Base-by-base conservation (phyloP, 2,888 invertebrate species). In the Xylophagus ater region DNA sequence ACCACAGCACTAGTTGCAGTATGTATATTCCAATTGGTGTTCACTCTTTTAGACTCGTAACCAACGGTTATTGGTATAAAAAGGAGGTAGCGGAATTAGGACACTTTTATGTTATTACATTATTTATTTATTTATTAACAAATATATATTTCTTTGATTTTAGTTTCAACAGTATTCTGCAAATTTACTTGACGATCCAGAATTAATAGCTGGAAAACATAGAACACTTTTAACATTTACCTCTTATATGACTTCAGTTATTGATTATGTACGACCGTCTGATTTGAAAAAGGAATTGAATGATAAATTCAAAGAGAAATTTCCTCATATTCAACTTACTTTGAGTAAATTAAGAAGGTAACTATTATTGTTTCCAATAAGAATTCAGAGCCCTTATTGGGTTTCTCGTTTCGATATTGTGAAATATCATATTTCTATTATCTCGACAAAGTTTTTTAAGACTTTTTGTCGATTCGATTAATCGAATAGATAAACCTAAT, bases 271-370 rank as follows among this genome's bases (percentile, higher is more conserved):
- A 4, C 81, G 89, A 49, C 93, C 96, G 12, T 87, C 89, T 24
- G 93, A 94, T 62, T 69, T 96, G 50, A 97, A 97, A 66, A 90
- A 90, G 60, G 94, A 96, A 63, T 71, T 97, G 32, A 97, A 97
- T 65, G 96, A 96, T 57, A 93, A 94, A 65, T 97, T 97, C 58
- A 76, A 79, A 50, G 90, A 89, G 53, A 87, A 89, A 57, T 97
- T 94, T 68, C 97, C 97, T 0, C 81, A 87, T 53, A 82, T 97
- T 47, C 88, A 94, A 59, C 69, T 97, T 20, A 93, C 94, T 4
- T 72, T 97, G 42, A 96, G 94, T 66, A 97, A 97, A 71, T 69
- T 97, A 39, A 74, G 94, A 66, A 94, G 92, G 90, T 89, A 70
- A 54, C 47, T 41, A 24, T 13, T 12, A 19, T 24, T 32, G 23